A percentile compares a stretch with the other conserved stretches of the same genome.
Evolutionary conservation across 2,888 invertebrate genomes (phyloP).

Genomic region (Lydus trimaculatus): DNA sequence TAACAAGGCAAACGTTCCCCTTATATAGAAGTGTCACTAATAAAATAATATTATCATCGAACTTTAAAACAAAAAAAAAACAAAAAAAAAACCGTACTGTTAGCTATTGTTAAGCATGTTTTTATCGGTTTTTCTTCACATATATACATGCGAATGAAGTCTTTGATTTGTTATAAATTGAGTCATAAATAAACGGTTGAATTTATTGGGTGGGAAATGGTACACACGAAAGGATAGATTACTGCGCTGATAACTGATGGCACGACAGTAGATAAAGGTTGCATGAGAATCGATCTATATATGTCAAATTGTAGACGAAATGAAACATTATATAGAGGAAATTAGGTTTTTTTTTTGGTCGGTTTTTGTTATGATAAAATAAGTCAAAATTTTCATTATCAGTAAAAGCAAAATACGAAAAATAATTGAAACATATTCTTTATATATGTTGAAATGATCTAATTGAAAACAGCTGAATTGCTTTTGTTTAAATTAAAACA

Average conservation of each 20-base stretch:
- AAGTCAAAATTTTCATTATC: not conserved
- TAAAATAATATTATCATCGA: not conserved
- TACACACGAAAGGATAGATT: slow-evolving; percentile 32
- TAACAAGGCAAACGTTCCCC: not conserved
- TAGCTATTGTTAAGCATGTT: not conserved
- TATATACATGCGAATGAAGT: not conserved
- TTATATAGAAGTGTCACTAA: not conserved
- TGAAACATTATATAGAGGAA: not conserved
- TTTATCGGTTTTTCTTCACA: not conserved
- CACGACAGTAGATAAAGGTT: slow-evolving; percentile 20
- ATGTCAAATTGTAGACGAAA: not conserved
- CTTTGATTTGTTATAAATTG: slow-evolving; percentile 48
- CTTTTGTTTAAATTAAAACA: not conserved
- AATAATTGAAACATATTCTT: not conserved
- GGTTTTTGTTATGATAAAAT: not conserved
- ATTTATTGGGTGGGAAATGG: slow-evolving; percentile 39
- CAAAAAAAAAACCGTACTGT: not conserved
- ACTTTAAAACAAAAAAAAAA: no score
- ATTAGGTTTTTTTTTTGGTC: not conserved
- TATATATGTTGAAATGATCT: not conserved
- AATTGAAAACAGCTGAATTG: not conserved
- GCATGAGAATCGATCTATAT: slow-evolving; percentile 20
- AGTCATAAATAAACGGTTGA: slow-evolving; percentile 44
- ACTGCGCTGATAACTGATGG: slow-evolving; percentile 34
- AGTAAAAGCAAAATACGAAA: not conserved